Conservation (phyloP, 2,888 invertebrate genomes). For the Julus scandinavius region DNA sequence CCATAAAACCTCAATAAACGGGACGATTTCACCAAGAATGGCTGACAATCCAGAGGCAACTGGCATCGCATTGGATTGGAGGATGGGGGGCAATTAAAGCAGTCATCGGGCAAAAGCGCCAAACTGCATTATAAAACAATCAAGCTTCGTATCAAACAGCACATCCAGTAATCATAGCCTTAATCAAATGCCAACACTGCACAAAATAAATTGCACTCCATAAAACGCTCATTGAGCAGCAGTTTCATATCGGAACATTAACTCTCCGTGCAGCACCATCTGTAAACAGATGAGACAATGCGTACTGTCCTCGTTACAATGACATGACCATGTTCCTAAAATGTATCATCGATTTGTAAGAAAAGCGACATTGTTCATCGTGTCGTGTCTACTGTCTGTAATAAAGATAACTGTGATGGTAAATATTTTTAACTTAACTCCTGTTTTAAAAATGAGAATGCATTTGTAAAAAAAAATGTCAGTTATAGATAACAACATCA, state of each 20-base stretch:
- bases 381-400: too few species aligned
- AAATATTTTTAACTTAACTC: too few species aligned
- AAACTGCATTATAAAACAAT: slow-evolving; percentile 25
- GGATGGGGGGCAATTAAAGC: background rate
- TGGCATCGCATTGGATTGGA: too few species aligned
- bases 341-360: too few species aligned
- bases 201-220: background rate
- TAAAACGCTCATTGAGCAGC: slow-evolving; percentile 11
- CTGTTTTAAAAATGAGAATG: too few species aligned
- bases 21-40: background rate
- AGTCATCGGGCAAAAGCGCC: background rate
- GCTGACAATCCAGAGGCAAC: background rate
- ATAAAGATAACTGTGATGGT: too few species aligned
- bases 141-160: background rate
- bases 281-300: background rate
- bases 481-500: too few species aligned
- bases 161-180: background rate
- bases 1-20: background rate
- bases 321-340: too few species aligned
- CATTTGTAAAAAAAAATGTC: too few species aligned
- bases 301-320: too few species aligned
- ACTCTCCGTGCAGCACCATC: background rate
- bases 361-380: too few species aligned
- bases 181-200: slow-evolving; percentile 27
- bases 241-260: background rate